Conservation (phyloP, 35 echinoderm and acorn worm genomes). For the Apostichopus japonicus region DNA sequence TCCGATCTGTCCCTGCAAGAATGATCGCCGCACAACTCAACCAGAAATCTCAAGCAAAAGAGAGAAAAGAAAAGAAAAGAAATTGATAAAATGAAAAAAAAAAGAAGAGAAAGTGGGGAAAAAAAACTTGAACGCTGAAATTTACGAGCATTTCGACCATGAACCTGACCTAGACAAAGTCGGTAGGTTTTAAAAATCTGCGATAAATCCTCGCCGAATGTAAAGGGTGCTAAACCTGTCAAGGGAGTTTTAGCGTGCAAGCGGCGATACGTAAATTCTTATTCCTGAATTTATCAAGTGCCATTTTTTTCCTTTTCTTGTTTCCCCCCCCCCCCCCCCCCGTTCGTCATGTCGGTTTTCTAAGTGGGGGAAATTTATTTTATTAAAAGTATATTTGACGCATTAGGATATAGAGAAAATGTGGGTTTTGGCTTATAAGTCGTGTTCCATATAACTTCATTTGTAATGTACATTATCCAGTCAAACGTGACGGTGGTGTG, state of each 20-base stretch:
- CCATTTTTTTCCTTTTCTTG: too few relatives aligned
- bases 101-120: constrained; percentile 8
- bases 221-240: constrained; percentile 23
- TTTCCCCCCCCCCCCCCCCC: too few relatives aligned
- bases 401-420: too few relatives aligned
- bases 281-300: too few relatives aligned
- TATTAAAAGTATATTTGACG: too few relatives aligned
- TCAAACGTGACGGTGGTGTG: too few relatives aligned
- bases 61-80: too few relatives aligned
- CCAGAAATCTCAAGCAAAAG: constrained; percentile 16
- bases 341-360: too few relatives aligned
- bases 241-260: background rate
- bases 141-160: constrained; percentile 48
- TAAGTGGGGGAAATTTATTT: too few relatives aligned
- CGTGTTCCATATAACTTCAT: too few relatives aligned
- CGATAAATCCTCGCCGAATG: constrained; percentile 28
- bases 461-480: too few relatives aligned
- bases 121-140: constrained; percentile 30
- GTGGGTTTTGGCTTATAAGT: too few relatives aligned
- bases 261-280: background rate
- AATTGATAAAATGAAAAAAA: constrained; percentile 7
- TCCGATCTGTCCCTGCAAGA: constrained; percentile 35
- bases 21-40: constrained; percentile 38
- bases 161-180: constrained; percentile 45
- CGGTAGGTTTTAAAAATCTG: background rate